Percentiles rank a stretch among this genome's conserved stretches.
Evolutionary conservation across 2,113 vertebrate genomes (phyloP).

Genomic region (Theristicus caerulescens): DNA sequence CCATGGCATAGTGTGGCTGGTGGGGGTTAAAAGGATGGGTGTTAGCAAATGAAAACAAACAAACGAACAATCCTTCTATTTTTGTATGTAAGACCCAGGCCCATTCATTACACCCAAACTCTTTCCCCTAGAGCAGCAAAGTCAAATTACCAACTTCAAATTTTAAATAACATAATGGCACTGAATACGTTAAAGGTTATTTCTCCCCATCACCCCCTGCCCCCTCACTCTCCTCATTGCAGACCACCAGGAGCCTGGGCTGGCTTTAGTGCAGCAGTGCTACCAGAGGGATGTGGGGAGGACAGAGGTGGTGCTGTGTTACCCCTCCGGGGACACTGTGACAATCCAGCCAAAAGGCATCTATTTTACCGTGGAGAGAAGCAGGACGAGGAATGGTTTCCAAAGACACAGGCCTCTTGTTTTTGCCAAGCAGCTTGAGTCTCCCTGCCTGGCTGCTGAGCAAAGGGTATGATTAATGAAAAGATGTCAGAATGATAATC

Average conservation of each 20-base stretch:
- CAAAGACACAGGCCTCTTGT: constrained; percentile 49
- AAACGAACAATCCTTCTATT: background rate
- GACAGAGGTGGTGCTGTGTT: background rate
- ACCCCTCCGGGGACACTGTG: background rate
- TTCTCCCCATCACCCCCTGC: background rate
- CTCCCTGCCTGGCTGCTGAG: constrained; percentile 67
- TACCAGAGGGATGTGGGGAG: background rate
- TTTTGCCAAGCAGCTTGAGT: constrained; percentile 69
- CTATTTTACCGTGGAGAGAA: background rate
- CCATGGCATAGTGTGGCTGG: background rate
- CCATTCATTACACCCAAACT: background rate
- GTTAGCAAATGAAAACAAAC: background rate
- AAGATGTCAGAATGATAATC: constrained; percentile 85
- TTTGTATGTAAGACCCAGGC: background rate
- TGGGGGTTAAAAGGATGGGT: background rate
- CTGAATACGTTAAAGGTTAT: background rate
- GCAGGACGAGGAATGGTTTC: constrained; percentile 1
- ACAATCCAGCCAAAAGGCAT: background rate
- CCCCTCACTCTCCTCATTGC: background rate
- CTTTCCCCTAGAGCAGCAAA: background rate
- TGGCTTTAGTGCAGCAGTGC: background rate
- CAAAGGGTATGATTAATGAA: constrained; percentile 87
- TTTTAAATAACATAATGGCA: background rate
- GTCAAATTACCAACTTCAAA: background rate
- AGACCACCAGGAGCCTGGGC: background rate